Conservation (phyloP, 2,888 invertebrate genomes). For the Xanthorhoe spadicearia region DNA sequence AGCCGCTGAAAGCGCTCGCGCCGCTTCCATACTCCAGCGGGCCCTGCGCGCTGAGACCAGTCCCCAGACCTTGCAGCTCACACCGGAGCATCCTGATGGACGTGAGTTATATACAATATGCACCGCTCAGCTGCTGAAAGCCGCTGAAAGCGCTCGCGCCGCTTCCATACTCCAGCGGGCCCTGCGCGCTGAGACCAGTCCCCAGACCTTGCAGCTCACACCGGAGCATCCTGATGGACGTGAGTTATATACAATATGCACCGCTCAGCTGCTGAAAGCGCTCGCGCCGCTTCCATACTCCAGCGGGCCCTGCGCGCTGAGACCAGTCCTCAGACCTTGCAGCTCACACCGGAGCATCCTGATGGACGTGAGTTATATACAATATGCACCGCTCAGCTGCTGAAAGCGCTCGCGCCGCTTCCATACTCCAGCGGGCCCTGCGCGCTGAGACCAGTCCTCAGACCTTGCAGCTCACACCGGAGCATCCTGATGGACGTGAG, state of each 20-base stretch:
- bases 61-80: slow-evolving; percentile 82
- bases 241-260: slow-evolving; percentile 85
- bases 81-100: slow-evolving; percentile 94
- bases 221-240: slow-evolving; percentile 94
- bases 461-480: too few relatives aligned
- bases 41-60: slow-evolving; percentile 92
- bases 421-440: too few relatives aligned
- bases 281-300: slow-evolving; percentile 92
- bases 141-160: slow-evolving; percentile 90
- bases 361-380: slow-evolving; percentile 90
- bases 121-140: slow-evolving; percentile 82
- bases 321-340: slow-evolving; percentile 81
- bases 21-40: slow-evolving; percentile 92
- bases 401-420: too few relatives aligned
- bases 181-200: slow-evolving; percentile 90
- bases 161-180: slow-evolving; percentile 93
- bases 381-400: too few relatives aligned
- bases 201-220: slow-evolving; percentile 84
- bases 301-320: slow-evolving; percentile 93
- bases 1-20: slow-evolving; percentile 90
- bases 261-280: slow-evolving; percentile 84
- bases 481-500: too few relatives aligned
- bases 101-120: slow-evolving; percentile 88
- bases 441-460: too few relatives aligned
- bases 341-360: slow-evolving; percentile 92